These are phyloP conservation scores for Forbesichthys agassizii DNA, from an alignment of 2,113 vertebrate species.

Conservation along the genomic window DNA sequence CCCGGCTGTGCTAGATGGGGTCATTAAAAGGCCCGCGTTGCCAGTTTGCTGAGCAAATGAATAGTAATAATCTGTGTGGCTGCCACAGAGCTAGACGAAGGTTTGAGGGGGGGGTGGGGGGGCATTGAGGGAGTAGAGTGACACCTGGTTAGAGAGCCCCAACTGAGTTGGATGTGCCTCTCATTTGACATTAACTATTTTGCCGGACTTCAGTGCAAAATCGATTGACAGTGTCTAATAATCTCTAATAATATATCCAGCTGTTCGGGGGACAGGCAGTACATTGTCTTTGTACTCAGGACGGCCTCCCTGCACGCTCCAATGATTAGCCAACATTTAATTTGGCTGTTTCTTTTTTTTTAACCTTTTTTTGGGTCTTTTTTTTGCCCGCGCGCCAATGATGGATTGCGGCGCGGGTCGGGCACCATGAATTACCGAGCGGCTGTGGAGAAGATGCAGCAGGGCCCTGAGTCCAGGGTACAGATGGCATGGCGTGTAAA, in stretches of 20 bases:
- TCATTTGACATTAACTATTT: slow-evolving; percentile 9
- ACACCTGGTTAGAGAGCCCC: slow-evolving; percentile 14
- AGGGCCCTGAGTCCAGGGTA: slow-evolving; percentile 54
- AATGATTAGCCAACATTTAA: slow-evolving; percentile 47
- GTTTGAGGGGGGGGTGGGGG: slow-evolving; percentile 20
- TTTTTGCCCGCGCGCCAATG: slow-evolving; percentile 22
- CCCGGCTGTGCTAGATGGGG: slow-evolving; percentile 59
- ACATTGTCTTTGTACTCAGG: background rate
- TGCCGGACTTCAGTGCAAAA: slow-evolving; percentile 24
- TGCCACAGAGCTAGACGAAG: slow-evolving; percentile 59
- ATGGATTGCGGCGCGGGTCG: slow-evolving; percentile 40
- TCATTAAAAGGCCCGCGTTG: slow-evolving; percentile 66
- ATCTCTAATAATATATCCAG: slow-evolving; percentile 31
- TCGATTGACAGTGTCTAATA: slow-evolving; percentile 7
- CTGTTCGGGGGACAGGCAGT: slow-evolving; percentile 31
- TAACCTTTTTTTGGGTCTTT: background rate
- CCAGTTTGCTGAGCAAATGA: slow-evolving; percentile 75
- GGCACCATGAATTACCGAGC: slow-evolving; percentile 20
- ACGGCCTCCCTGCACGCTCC: background rate
- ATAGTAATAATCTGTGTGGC: slow-evolving; percentile 66
- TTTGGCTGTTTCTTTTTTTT: slow-evolving; percentile 22
- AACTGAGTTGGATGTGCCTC: slow-evolving; percentile 34
- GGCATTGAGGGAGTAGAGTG: background rate
- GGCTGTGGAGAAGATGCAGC: slow-evolving; percentile 46
- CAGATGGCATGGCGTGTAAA: slow-evolving; percentile 71